Conservation (phyloP, 1,140 invertebrate genomes). For the Macrobrachium rosenbergii region DNA sequence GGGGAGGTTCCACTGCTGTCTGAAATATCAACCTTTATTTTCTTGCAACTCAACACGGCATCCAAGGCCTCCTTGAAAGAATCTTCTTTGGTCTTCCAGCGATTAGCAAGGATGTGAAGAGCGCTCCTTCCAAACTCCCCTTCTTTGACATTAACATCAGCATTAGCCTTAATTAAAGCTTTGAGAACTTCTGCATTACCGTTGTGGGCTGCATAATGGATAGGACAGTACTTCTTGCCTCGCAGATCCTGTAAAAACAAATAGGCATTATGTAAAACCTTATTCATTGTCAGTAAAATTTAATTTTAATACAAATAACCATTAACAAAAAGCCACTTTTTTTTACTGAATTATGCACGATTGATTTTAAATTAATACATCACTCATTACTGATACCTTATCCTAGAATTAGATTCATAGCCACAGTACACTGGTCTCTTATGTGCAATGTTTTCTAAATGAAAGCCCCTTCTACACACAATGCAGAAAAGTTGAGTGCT, state of each 20-base stretch:
- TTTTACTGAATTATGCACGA: too few species aligned
- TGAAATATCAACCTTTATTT: constrained; percentile 44
- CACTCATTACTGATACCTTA: too few species aligned
- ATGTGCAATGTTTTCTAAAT: too few species aligned
- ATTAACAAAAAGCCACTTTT: too few species aligned
- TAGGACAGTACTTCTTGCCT: constrained; percentile 68
- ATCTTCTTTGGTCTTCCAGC: constrained; percentile 54
- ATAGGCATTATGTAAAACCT: neutral
- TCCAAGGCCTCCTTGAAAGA: constrained; percentile 46
- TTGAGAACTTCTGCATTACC: constrained; percentile 74
- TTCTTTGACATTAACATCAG: constrained; percentile 76
- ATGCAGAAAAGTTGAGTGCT: too few species aligned
- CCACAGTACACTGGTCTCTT: too few species aligned
- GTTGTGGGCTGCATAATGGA: constrained; percentile 76
- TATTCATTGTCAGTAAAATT: too few species aligned
- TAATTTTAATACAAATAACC: too few species aligned
- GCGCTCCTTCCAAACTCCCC: constrained; percentile 68
- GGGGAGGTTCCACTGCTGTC: constrained; percentile 67
- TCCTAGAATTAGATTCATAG: too few species aligned
- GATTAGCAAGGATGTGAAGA: constrained; percentile 50
- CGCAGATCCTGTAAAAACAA: constrained; percentile 45
- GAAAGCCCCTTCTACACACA: too few species aligned
- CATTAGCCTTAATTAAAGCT: constrained; percentile 73
- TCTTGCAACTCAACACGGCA: constrained; percentile 41
- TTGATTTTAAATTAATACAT: too few species aligned